Evolutionary conservation across 2,797 vertebrate genomes (phyloP).

Genomic region (Rousettus madagascariensis): DNA sequence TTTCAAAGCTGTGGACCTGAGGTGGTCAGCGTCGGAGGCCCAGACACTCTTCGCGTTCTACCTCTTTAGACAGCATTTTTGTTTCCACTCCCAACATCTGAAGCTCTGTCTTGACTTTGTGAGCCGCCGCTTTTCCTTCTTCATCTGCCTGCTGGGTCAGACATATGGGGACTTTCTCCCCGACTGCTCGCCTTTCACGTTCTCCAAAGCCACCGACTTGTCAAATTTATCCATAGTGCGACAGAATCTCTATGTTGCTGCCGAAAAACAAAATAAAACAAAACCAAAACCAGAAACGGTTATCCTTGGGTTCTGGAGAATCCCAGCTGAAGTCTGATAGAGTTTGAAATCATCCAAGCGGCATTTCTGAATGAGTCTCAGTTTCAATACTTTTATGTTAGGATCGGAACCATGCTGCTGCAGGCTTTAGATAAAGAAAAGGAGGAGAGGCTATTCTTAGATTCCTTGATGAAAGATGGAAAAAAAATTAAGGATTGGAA

Average conservation of each 20-base stretch:
- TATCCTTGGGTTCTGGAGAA: slow-evolving; percentile 78
- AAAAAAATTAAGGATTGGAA: slow-evolving; percentile 65
- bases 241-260: slow-evolving; percentile 75
- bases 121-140: slow-evolving; percentile 70
- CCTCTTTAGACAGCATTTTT: background rate
- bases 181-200: background rate
- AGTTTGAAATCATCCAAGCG: slow-evolving; percentile 76
- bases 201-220: background rate
- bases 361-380: slow-evolving; percentile 67
- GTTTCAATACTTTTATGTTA: slow-evolving; percentile 80
- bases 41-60: background rate
- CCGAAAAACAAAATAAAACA: background rate
- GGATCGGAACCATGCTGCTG: slow-evolving; percentile 26
- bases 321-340: slow-evolving; percentile 60
- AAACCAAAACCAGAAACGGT: background rate
- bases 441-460: background rate
- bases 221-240: slow-evolving; percentile 65
- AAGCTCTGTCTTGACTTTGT: slow-evolving; percentile 77
- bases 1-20: slow-evolving; percentile 78
- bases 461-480: background rate
- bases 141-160: slow-evolving; percentile 73
- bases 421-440: slow-evolving; percentile 1
- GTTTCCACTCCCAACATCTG: slow-evolving; percentile 58
- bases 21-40: background rate
- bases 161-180: slow-evolving; percentile 66